phyloP scores from a whole-genome alignment of 2,797 vertebrate genomes.

The Iguana delicatissima region DNA sequence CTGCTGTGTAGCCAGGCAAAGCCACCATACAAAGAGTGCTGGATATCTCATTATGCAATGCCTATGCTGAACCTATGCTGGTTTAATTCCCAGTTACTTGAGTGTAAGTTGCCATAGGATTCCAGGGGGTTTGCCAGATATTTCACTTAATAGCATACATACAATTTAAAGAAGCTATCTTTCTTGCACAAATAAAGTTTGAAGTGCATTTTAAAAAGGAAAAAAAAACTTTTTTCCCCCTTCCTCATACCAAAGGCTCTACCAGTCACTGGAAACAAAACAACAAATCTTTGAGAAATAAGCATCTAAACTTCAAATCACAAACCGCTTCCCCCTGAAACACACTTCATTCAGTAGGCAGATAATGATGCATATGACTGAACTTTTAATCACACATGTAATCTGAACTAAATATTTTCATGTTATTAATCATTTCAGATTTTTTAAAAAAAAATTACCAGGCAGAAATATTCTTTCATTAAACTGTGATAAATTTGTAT shows the following conservation, averaged over 20 bases:
- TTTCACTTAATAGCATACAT: neutral
- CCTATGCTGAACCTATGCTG: no score
- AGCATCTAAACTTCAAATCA: neutral
- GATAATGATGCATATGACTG: neutral
- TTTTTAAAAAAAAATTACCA: neutral
- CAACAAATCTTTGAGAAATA: neutral
- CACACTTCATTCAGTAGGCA: neutral
- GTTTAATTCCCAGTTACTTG: no score
- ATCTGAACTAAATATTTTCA: constrained; percentile 8
- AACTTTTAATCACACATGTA: neutral
- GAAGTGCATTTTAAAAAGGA: neutral
- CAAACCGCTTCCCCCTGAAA: no score
- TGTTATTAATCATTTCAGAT: constrained; percentile 1
- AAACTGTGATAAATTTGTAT: constrained; percentile 29
- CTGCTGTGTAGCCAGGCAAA: no score
- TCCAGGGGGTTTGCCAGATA: neutral
- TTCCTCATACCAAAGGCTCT: neutral
- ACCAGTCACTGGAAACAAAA: neutral
- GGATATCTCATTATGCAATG: no score
- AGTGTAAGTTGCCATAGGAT: no score
- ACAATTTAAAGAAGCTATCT: neutral
- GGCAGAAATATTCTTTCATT: constrained; percentile 20
- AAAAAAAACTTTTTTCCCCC: neutral
- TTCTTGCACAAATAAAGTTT: neutral
- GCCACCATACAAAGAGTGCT: no score